Evolutionary conservation across 2,888 invertebrate species (phyloP), one percentile per base, ranked within the genome.

Genomic region (Thelaira solivaga): DNA sequence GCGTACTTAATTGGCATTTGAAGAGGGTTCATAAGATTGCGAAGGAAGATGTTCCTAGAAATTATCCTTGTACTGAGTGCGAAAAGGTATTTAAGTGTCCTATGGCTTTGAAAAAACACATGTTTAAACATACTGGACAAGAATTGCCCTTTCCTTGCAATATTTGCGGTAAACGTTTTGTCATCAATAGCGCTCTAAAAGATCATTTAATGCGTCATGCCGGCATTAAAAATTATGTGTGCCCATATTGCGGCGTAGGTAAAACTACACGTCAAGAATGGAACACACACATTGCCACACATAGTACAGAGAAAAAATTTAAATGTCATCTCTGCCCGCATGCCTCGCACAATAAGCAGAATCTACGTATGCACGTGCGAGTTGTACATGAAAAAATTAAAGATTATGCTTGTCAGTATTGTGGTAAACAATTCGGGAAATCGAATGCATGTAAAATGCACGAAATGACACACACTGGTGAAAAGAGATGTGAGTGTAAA

Each of bases 201-300:
- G 88, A 88, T 74, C 88, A 88, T 71, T 72, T 88, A 16, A 87
- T 88, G 84, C 86, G 88, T 0, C 88, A 88, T 69, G 86, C 87
- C 0, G 88, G 88, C n/a, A 88, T 88, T 53, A 87, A 87, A 68
- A 88, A 88, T 29, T 88, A 87, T 47, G 86, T 88, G 1, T 88
- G 88, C 39, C 87, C 88, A 0, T 86, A 88, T 39, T 88, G 88
- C 47, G 88, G 88, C 3, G 86, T 87, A 18, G 87, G 86, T 11
- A 88, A 88, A 61, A 87, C 88, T 1, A 88, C 88, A 2, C 81
- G 87, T 0, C 87, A 87, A 45, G 88, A 88, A 55, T 84, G 88
- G 84, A 88, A 88, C 39, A 86, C 86, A 2, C 88, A 88, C 72
- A 85, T 88, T 6, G 83, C 87, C 11, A 87, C 86, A 4, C 88